Evolutionary conservation across 2,113 vertebrate genomes (phyloP), one percentile per base, ranked within the genome.

Genomic region (Corythornis cristatus): DNA sequence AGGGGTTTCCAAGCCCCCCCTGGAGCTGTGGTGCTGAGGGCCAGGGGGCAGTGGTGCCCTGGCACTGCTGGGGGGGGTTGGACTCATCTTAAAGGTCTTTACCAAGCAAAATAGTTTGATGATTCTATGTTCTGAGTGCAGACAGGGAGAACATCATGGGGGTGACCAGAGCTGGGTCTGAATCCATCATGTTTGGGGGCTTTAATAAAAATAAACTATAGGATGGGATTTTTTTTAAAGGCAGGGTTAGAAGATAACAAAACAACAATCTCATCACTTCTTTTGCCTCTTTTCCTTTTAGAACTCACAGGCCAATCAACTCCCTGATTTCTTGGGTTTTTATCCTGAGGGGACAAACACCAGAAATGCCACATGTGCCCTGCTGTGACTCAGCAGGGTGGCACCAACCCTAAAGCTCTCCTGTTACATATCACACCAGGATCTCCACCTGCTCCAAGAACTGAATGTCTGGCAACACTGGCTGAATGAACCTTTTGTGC

Each of bases 141-240:
- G 42, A 72, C 15, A 61, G 53, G 50, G 15, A 50, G 64, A 75
- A 76, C 4, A 5, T 3, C 5, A 12, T 2, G 14, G 28, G 12
- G 57, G 25, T 23, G 37, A 29, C 25, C 0, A 26, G 28, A 61
- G 15, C 11, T 26, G 64, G 33, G 28, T 22, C 7, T 4, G 15
- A 18, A 15, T 4, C 14, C 16, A 1, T 1, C 15, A 35, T 4
- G 3, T 10, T 23, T 45, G 13, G 5, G 37, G 33, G 23, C 68
- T 29, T 86, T 29, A 51, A 48, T 28, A 31, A 62, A 56, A 90
- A 7, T 31, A 78, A 56, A 2, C n/a, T 51, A 28, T 29, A 65
- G 28, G 35, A 50, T 5, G 12, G 31, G 70, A 9, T 19, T 48
- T 72, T 42, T 45, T 50, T 37, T 3, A n/a, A n/a, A n/a, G 15